Base-by-base conservation (phyloP, 2,888 invertebrate species). In the Leucoptera coffeella region DNA sequence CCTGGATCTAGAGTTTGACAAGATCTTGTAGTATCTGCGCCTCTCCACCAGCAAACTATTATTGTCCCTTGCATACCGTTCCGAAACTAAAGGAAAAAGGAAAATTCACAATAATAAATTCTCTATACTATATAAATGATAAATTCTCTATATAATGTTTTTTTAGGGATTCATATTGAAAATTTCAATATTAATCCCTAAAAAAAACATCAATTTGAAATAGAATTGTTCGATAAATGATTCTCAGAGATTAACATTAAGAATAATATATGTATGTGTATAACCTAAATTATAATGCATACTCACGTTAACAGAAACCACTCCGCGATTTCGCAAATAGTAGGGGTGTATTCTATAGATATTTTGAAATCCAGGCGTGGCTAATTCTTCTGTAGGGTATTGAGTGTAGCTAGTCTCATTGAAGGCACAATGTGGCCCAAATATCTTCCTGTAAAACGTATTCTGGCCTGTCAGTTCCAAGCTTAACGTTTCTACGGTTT, bases 11-110 rank as follows among this genome's bases (percentile, higher is more conserved):
- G 39, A 2, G 50, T 52, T 41, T 71, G 69, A 40, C 77, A 78
- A 33, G 47, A 47, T 38, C 58, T 67, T 12, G 65, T 50, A 2
- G 47, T 40, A 20, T 69, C 64, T 6, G 56, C 55, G 2, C 62
- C 55, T 4, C 67, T 54, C 48, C 78, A 73, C 27, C 73, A 73
- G 40, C 85, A 84, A 2, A 80, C 72, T 26, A 60, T 53, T 23
- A 83, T 45, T 26, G 50, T 54, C 1, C 76, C 77, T 40, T 69
- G 72, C 1, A 65, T 72, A 13, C 54, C 50, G 28, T 73, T 75
- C 36, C 73, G 71, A 36, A 82, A 59, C 69, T 73, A 30, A 23
- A 39, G 39, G 9, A 5, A n/a, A 22, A n/a, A 3, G 13, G 20
- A 23, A 13, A 6, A 14, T n/a, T 22, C 3, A 22, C 12, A 3